phyloP scores from a whole-genome alignment of 2,797 vertebrate genomes.

The Tragelaphus oryx region DNA sequence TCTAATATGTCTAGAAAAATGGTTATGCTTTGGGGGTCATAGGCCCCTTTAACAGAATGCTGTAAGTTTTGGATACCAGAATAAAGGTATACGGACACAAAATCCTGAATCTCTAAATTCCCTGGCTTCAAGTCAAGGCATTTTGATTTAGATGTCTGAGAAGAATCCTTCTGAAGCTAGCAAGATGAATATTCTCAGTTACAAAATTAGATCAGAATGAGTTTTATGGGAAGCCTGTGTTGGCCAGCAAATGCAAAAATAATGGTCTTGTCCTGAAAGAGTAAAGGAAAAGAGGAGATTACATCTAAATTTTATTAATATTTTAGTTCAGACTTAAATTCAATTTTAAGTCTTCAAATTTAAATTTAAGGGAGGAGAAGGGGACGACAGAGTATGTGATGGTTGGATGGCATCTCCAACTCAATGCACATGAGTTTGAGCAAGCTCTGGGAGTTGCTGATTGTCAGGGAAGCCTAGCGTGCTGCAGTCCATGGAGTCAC shows the following conservation, averaged over 20 bases:
- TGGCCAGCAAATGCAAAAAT: conserved; percentile 73
- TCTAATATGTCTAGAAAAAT: not conserved
- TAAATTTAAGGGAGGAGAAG: not conserved
- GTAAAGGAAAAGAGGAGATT: conserved; percentile 25
- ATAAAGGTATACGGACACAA: not conserved
- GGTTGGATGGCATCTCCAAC: not conserved
- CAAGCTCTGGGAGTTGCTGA: not conserved
- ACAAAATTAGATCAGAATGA: conserved; percentile 72
- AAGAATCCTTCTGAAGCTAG: not conserved
- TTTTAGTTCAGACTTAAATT: conserved; percentile 69
- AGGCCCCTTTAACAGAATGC: not conserved
- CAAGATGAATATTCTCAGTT: conserved; percentile 50
- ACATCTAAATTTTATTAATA: conserved; percentile 68
- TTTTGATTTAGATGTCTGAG: not conserved
- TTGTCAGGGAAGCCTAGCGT: not conserved
- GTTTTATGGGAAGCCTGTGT: conserved; percentile 71
- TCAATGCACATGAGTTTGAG: not conserved
- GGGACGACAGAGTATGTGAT: not conserved
- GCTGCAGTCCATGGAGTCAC: not conserved
- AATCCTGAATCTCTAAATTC: not conserved
- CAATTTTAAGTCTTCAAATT: conserved; percentile 15
- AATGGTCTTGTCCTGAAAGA: conserved; percentile 60
- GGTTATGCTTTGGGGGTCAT: not conserved
- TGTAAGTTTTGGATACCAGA: not conserved
- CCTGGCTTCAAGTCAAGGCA: not conserved